A percentile compares a stretch with the other conserved stretches of the same genome.
These are phyloP conservation scores for Mesembrinibis cayennensis DNA, from an alignment of 2,113 vertebrate species.

Conservation along the genomic window DNA sequence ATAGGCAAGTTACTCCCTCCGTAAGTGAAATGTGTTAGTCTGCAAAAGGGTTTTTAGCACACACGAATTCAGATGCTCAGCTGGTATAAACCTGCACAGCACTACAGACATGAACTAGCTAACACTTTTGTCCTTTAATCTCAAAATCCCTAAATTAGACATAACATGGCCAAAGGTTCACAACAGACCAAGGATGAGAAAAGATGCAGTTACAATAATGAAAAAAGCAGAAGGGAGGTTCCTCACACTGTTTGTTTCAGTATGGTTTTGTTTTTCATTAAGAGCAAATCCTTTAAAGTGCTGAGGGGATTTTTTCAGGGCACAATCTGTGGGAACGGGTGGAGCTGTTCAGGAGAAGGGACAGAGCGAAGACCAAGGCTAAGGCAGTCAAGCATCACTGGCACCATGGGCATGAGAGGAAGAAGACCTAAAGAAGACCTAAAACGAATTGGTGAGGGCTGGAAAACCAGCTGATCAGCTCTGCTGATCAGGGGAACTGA, in stretches of 20 bases:
- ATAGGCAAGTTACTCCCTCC: not conserved
- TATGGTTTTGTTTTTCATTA: not conserved
- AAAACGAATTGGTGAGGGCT: not conserved
- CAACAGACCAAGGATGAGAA: not conserved
- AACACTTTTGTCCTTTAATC: not conserved
- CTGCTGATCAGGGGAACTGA: not conserved
- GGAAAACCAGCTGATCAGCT: not conserved
- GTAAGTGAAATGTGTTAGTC: not conserved
- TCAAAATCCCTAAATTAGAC: not conserved
- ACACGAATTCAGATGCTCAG: not conserved
- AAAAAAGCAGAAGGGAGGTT: not conserved
- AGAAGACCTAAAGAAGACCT: too few relatives aligned
- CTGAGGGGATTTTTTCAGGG: not conserved
- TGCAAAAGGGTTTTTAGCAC: not conserved
- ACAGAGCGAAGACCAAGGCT: not conserved
- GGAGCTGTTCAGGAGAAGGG: not conserved
- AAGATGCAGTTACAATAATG: not conserved
- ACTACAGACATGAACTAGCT: not conserved
- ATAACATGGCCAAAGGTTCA: not conserved
- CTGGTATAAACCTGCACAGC: not conserved
- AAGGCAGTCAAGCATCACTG: not conserved
- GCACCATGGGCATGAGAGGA: not conserved
- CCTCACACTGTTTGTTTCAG: not conserved
- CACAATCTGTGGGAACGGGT: not conserved
- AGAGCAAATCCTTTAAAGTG: not conserved